Evolutionary conservation across 2,888 invertebrate genomes (phyloP).

Genomic region (Lithosia quadra): DNA sequence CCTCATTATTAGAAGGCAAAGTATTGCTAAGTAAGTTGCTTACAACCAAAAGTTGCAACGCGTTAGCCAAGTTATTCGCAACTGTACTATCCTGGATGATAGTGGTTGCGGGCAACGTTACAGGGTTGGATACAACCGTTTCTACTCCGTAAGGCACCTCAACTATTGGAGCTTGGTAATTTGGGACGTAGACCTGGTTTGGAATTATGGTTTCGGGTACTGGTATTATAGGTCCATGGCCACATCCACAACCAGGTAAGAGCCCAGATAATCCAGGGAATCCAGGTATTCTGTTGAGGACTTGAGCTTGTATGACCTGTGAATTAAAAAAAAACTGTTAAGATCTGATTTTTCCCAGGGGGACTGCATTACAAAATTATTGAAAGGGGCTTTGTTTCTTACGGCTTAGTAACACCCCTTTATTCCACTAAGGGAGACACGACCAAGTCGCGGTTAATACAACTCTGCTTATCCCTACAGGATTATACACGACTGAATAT

Average conservation of each 20-base stretch:
- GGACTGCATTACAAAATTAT: too few species aligned
- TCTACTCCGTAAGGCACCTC: conserved; percentile 51
- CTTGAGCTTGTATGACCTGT: conserved; percentile 64
- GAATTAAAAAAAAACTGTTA: conserved; percentile 31
- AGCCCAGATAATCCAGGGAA: conserved; percentile 49
- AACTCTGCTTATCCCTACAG: too few species aligned
- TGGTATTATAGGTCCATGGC: conserved; percentile 34
- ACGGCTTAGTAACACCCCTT: too few species aligned
- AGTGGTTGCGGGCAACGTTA: conserved; percentile 54
- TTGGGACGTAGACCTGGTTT: conserved; percentile 54
- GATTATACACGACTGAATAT: too few species aligned
- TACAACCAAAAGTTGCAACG: conserved; percentile 73
- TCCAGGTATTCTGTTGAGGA: conserved; percentile 60
- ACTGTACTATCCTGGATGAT: conserved; percentile 75
- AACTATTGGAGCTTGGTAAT: conserved; percentile 36
- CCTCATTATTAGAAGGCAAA: conserved; percentile 58
- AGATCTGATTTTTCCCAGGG: background rate
- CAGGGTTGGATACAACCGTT: conserved; percentile 45
- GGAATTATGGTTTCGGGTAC: conserved; percentile 52
- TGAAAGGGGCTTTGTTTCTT: too few species aligned
- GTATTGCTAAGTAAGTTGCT: conserved; percentile 74
- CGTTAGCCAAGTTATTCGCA: conserved; percentile 75
- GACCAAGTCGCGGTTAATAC: too few species aligned
- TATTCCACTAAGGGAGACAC: too few species aligned
- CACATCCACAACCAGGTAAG: conserved; percentile 43